A percentile compares a stretch with the other conserved stretches of the same genome.
phyloP scores from a whole-genome alignment of 2,888 invertebrate genomes.

The Automeris io region DNA sequence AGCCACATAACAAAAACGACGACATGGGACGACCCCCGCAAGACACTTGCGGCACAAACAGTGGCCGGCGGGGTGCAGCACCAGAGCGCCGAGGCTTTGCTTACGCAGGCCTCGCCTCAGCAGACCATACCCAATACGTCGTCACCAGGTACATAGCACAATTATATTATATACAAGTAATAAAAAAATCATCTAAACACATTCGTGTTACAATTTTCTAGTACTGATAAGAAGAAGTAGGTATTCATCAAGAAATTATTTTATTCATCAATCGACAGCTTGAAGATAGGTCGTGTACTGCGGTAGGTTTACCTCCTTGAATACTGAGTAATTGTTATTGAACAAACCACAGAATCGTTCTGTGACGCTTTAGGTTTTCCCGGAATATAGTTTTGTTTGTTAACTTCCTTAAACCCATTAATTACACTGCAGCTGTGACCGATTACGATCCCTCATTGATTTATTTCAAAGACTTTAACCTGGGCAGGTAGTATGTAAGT shows the following conservation, averaged over 20 bases:
- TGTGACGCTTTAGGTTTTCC: constrained; percentile 10
- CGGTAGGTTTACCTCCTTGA: constrained; percentile 4
- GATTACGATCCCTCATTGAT: no score
- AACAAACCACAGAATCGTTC: neutral
- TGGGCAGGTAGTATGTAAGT: no score
- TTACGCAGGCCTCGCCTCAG: constrained; percentile 57
- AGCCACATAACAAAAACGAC: constrained; percentile 93
- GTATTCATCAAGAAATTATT: no score
- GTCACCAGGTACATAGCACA: constrained; percentile 44
- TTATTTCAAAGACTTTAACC: no score
- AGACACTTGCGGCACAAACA: constrained; percentile 82
- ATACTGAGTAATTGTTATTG: constrained; percentile 6
- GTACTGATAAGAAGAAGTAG: no score
- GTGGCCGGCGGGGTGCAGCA: constrained; percentile 66
- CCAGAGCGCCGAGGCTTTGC: constrained; percentile 69
- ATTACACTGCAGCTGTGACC: neutral
- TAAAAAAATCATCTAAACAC: no score
- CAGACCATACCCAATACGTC: constrained; percentile 50
- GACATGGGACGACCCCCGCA: constrained; percentile 94
- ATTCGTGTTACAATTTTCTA: no score
- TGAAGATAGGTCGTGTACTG: no score
- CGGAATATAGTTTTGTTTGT: constrained; percentile 6
- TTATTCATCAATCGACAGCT: no score
- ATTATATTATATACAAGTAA: no score
- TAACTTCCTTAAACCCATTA: constrained; percentile 1